phyloP scores from a whole-genome alignment of 2,113 vertebrate species.

The Paramisgurnus dabryanus region DNA sequence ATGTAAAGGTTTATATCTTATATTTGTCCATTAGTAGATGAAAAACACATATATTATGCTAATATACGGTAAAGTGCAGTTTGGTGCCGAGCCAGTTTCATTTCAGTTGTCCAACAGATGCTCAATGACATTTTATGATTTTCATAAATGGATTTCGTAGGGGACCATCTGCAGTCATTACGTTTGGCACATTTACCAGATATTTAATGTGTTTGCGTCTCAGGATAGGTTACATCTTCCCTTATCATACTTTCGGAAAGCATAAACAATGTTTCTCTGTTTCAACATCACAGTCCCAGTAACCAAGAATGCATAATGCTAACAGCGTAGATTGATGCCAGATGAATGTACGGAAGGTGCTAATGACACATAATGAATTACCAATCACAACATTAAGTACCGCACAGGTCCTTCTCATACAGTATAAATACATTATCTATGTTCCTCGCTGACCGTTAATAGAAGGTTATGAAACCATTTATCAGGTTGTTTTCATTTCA shows the following conservation, averaged over 20 bases:
- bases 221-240: neutral
- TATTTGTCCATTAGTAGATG: neutral
- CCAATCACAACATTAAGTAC: neutral
- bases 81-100: neutral
- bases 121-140: neutral
- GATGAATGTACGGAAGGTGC: neutral
- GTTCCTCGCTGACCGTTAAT: neutral
- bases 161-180: neutral
- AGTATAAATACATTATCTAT: neutral
- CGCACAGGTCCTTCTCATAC: neutral
- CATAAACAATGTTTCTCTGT: neutral
- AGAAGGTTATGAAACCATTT: constrained; percentile 9
- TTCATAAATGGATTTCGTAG: constrained; percentile 5
- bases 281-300: neutral
- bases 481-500: constrained; percentile 27
- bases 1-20: no score
- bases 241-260: neutral
- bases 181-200: neutral
- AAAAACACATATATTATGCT: neutral
- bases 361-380: neutral
- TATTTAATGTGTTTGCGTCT: neutral
- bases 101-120: constrained; percentile 12
- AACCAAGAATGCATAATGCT: neutral
- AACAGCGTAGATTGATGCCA: neutral
- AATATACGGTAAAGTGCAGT: neutral